Base-by-base conservation (phyloP, 1,140 invertebrate species). In the Lordiphosa clarofinis region DNA sequence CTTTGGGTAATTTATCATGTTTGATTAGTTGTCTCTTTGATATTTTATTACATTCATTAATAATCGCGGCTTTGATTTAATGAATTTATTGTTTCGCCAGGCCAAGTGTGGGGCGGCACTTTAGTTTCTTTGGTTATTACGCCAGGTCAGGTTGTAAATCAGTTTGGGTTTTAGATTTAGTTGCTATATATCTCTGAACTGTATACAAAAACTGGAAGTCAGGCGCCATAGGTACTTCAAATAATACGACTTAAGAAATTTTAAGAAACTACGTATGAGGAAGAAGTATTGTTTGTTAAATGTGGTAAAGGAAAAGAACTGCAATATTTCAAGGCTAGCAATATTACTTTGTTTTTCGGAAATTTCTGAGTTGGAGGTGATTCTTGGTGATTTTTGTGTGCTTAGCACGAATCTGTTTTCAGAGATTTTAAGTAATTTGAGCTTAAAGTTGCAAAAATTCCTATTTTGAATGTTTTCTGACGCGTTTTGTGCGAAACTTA, bases 31-130 rank as follows among this genome's bases (percentile, higher is more conserved):
- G 73, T 81, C 71, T 73, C 54, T 61, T 57, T 73, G 73, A 57
- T 78, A 70, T 84, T 78, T 78, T 78, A 84, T 84, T 76, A 68
- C 79, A 78, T 78, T 78, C 73, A 84, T 84, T 78, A 76, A 84
- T 84, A 84, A 84, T 73, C 73, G 69, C 42, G 38, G 24, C 56
- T 73, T 56, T 69, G 68, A 72, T 76, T 81, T 75, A 72, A 84
- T 81, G 67, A 72, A 69, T 73, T 81, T 84, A 81, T 75, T 75
- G 61, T 74, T 57, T 54, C 28, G 47, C 24, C 48, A 37, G 28
- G 3, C 21, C 21, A 21, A 21, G 21, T 3, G 21, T 21, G 1
- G 21, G 21, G 55, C 62, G 42, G 54, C 47, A 28, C 31, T 36
- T 21, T 37, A 39, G 12, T 13, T 7, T 6, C 28, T 7, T 37